Percentiles rank a stretch among this genome's conserved stretches.
These are phyloP conservation scores for Tamandua tetradactyla DNA, from an alignment of 2,797 vertebrate genomes.

Conservation along the genomic window DNA sequence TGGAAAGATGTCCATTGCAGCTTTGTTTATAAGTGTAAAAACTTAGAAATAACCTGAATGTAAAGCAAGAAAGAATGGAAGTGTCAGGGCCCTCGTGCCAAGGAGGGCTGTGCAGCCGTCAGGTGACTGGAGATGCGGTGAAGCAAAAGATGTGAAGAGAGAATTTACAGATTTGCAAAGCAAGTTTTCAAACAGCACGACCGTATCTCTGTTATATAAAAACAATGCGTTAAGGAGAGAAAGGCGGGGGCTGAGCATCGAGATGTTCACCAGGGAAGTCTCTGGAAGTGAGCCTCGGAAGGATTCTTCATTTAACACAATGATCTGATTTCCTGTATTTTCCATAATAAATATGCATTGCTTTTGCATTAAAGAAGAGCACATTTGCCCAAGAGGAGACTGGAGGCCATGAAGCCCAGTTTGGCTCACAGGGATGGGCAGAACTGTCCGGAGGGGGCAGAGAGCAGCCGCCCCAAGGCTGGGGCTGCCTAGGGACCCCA, in stretches of 20 bases:
- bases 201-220: no score
- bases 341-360: not conserved
- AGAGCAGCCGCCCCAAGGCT: not conserved
- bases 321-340: not conserved
- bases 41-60: accelerated
- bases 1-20: not conserved
- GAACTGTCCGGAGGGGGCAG: no score
- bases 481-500: not conserved
- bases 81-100: accelerated
- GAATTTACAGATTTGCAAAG: not conserved
- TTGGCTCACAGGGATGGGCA: no score
- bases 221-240: accelerated
- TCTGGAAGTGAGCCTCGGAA: not conserved
- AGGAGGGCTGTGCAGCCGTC: accelerated
- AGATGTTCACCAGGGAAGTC: not conserved
- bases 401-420: accelerated
- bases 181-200: accelerated
- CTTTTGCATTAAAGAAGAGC: not conserved
- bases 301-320: not conserved
- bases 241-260: accelerated
- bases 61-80: no score
- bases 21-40: not conserved
- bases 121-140: accelerated
- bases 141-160: accelerated
- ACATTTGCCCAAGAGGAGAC: no score